Percentiles rank a stretch among this genome's conserved stretches.
Conservation (phyloP, 1,140 invertebrate species). For the Goniozus legneri region DNA sequence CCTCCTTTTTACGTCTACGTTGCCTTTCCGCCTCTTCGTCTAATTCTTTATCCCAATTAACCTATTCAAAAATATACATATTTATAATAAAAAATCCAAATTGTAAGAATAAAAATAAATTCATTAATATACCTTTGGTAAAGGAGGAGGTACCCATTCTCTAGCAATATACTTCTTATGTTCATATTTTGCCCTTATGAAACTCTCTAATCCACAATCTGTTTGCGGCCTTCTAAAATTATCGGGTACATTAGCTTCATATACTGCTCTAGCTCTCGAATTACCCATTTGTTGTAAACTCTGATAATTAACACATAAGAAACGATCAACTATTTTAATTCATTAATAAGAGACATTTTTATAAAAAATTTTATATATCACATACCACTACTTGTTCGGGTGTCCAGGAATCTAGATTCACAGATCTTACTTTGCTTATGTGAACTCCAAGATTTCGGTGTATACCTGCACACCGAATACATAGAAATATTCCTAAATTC, state of each 20-base stretch:
- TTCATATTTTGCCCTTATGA: conserved; percentile 97
- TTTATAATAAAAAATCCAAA: conserved; percentile 1
- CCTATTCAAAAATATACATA: conserved; percentile 29
- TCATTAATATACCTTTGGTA: conserved; percentile 65
- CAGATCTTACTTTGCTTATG: conserved; percentile 96
- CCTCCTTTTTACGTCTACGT: conserved; percentile 73
- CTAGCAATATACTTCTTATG: conserved; percentile 96
- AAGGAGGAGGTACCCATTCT: conserved; percentile 88
- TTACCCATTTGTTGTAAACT: conserved; percentile 98
- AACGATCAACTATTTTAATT: background rate
- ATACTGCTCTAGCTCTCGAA: conserved; percentile 91
- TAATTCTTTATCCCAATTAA: conserved; percentile 77
- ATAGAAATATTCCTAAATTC: conserved; percentile 97
- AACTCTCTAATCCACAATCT: conserved; percentile 88
- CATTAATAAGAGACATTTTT: background rate
- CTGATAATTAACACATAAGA: conserved; percentile 42
- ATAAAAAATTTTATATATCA: conserved; percentile 3
- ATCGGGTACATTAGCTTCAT: conserved; percentile 96
- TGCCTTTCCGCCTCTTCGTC: conserved; percentile 81
- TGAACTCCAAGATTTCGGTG: conserved; percentile 97
- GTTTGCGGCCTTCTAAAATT: conserved; percentile 92
- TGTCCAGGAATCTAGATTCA: conserved; percentile 98
- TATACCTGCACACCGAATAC: conserved; percentile 96
- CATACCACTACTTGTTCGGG: conserved; percentile 88
- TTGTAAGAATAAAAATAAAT: background rate